A percentile compares a stretch with the other conserved stretches of the same genome.
These are phyloP conservation scores for Periophthalmus modestus DNA, from an alignment of 2,113 vertebrate species.

Conservation along the genomic window DNA sequence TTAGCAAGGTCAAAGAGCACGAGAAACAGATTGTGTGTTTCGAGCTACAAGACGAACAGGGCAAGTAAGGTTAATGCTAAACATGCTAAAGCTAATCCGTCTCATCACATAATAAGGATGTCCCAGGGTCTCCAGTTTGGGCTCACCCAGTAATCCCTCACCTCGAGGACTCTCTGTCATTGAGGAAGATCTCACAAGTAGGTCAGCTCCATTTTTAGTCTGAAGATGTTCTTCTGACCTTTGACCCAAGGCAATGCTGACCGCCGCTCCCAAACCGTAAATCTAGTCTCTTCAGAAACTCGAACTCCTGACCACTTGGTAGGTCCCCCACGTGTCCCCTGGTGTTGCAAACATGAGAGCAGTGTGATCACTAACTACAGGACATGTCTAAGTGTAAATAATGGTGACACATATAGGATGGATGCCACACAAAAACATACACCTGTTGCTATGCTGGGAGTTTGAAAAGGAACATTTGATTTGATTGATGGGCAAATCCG, in stretches of 20 bases:
- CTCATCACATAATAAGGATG: neutral
- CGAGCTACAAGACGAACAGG: neutral
- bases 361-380: neutral
- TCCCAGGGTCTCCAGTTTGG: neutral
- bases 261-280: constrained; percentile 23
- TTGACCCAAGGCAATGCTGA: constrained; percentile 22
- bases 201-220: constrained; percentile 27
- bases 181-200: constrained; percentile 25
- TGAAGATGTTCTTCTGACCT: constrained; percentile 40
- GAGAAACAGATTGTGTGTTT: too few relatives aligned
- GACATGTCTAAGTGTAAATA: neutral
- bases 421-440: neutral
- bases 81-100: neutral
- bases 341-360: neutral
- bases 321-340: neutral
- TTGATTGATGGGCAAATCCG: too few relatives aligned
- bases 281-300: constrained; percentile 21
- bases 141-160: constrained; percentile 7
- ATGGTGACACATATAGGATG: neutral
- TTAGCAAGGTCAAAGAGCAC: too few relatives aligned
- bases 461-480: too few relatives aligned
- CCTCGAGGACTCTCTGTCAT: neutral
- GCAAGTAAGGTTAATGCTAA: neutral
- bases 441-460: too few relatives aligned
- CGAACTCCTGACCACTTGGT: neutral